Evolutionary conservation across 2,888 invertebrate genomes (phyloP).

Genomic region (Hartigia nigra): DNA sequence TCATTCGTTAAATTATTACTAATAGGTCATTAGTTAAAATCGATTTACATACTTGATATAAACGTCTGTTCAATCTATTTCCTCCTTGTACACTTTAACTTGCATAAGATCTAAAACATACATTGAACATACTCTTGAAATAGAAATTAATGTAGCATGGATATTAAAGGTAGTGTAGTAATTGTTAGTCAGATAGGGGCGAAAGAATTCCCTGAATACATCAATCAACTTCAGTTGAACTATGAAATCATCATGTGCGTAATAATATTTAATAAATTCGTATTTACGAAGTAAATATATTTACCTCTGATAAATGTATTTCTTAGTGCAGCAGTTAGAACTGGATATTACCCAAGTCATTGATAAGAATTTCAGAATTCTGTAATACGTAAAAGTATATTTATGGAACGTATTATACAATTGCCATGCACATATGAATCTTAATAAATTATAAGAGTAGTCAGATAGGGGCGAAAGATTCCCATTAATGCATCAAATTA

Average conservation of each 20-base stretch:
- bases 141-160: neutral
- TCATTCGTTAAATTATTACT: neutral
- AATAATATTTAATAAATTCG: constrained; percentile 5
- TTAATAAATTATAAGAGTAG: constrained; percentile 1
- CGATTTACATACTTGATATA: neutral
- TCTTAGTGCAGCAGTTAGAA: neutral
- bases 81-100: too few species aligned
- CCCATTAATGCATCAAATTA: constrained; percentile 44
- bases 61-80: neutral
- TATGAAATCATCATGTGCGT: constrained; percentile 53
- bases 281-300: neutral
- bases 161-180: neutral
- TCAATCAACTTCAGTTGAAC: constrained; percentile 57
- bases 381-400: neutral
- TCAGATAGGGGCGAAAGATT: constrained; percentile 70
- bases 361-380: neutral
- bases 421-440: neutral
- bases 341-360: neutral
- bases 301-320: neutral
- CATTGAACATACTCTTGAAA: neutral
- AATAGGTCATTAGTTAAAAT: neutral
- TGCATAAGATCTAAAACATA: neutral
- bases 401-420: neutral
- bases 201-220: constrained; percentile 53
- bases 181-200: constrained; percentile 68